Percentiles rank a stretch among this genome's conserved stretches.
phyloP scores from a whole-genome alignment of 2,797 vertebrate species.

The Gobionotothen gibberifrons region DNA sequence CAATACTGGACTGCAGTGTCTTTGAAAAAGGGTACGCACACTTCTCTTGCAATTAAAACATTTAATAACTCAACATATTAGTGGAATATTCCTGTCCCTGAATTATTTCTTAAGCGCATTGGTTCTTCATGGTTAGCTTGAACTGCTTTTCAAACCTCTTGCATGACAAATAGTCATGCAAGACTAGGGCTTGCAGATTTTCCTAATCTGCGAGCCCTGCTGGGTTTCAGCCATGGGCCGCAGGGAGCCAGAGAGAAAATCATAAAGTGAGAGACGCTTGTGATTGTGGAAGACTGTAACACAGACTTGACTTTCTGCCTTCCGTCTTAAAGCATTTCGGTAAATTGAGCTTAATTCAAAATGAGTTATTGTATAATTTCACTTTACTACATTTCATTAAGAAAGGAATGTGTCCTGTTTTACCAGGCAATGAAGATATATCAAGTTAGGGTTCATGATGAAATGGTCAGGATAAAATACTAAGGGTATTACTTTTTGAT shows the following conservation, averaged over 20 bases:
- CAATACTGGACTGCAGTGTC: background rate
- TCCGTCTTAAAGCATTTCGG: background rate
- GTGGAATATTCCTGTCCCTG: background rate
- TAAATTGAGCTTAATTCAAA: background rate
- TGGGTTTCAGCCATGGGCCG: slow-evolving; percentile 39
- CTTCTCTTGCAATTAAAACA: background rate
- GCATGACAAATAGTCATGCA: slow-evolving; percentile 12
- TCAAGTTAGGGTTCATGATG: background rate
- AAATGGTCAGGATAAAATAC: background rate
- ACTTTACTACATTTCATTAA: slow-evolving; percentile 1
- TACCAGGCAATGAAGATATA: background rate
- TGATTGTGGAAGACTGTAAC: slow-evolving; percentile 16
- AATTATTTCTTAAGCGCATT: slow-evolving; percentile 1
- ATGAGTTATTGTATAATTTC: background rate
- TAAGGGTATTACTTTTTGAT: background rate
- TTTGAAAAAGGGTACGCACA: slow-evolving; percentile 1
- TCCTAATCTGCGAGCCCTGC: slow-evolving; percentile 16
- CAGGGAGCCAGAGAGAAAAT: slow-evolving; percentile 30
- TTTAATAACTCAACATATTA: slow-evolving; percentile 22
- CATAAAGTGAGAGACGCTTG: background rate
- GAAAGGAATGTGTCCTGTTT: background rate
- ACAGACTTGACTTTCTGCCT: slow-evolving; percentile 16
- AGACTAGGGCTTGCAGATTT: slow-evolving; percentile 29
- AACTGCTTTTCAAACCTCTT: slow-evolving; percentile 15
- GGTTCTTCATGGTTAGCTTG: slow-evolving; percentile 12